Conservation (phyloP, 1,140 invertebrate species). For the Monochamus saltuarius region DNA sequence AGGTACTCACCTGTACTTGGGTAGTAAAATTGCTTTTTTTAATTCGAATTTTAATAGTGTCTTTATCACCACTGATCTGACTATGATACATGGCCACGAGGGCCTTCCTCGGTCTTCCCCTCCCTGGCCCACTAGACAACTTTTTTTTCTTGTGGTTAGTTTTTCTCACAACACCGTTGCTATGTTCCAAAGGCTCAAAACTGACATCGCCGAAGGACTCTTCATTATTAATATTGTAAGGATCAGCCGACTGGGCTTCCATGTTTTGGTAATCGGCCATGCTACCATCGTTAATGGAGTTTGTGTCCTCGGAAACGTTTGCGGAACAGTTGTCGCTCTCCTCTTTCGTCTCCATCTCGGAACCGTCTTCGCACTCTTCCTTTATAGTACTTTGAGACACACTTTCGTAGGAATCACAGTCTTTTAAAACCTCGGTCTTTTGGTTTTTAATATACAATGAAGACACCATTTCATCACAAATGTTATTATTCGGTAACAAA, state of each 20-base stretch:
- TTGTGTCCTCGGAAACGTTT: slow-evolving; percentile 21
- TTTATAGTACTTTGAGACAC: neutral
- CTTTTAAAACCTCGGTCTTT: slow-evolving; percentile 8
- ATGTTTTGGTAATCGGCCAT: slow-evolving; percentile 26
- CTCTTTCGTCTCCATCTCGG: slow-evolving; percentile 3
- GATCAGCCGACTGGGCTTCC: slow-evolving; percentile 28
- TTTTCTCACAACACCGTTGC: slow-evolving; percentile 33
- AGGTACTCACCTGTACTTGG: slow-evolving; percentile 28
- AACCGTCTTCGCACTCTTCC: neutral
- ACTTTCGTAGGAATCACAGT: slow-evolving; percentile 22
- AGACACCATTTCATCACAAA: slow-evolving; percentile 30
- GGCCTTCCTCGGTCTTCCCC: slow-evolving; percentile 47
- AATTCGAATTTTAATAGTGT: slow-evolving; percentile 65
- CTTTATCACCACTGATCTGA: slow-evolving; percentile 62
- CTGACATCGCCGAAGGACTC: slow-evolving; percentile 21
- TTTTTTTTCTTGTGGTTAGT: slow-evolving; percentile 29
- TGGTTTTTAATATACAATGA: slow-evolving; percentile 7
- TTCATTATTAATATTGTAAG: slow-evolving; percentile 23
- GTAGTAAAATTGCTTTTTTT: slow-evolving; percentile 57
- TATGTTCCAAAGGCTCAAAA: slow-evolving; percentile 26
- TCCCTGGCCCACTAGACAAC: slow-evolving; percentile 31
- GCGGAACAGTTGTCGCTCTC: slow-evolving; percentile 5
- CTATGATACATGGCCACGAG: slow-evolving; percentile 55
- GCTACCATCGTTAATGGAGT: slow-evolving; percentile 25
- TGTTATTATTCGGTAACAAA: slow-evolving; percentile 38